These are phyloP conservation scores for Clarias laeviceps DNA, from an alignment of 2,797 vertebrate genomes.

Conservation along the genomic window DNA sequence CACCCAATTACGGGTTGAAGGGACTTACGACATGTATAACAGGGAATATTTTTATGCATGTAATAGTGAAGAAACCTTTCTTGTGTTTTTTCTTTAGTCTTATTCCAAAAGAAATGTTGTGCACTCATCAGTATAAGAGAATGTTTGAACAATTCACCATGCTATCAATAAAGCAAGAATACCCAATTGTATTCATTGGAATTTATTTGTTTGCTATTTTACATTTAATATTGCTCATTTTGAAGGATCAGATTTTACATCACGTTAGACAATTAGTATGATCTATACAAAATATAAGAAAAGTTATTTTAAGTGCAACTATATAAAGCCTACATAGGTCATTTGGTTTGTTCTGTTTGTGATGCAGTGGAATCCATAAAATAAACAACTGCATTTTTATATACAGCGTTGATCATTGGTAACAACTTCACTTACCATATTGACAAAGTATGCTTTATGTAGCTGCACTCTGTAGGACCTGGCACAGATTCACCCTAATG, in stretches of 20 bases:
- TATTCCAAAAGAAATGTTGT: not conserved
- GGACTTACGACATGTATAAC: not conserved
- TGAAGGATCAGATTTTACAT: constrained; percentile 49
- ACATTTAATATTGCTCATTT: constrained; percentile 54
- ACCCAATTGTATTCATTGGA: constrained; percentile 23
- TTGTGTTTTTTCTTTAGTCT: not conserved
- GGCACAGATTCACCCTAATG: constrained; percentile 16
- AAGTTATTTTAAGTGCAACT: constrained; percentile 39
- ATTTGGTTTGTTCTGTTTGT: constrained; percentile 1
- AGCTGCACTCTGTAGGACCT: constrained; percentile 34
- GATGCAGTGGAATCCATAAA: not conserved
- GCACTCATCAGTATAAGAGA: not conserved
- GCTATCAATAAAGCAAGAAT: constrained; percentile 12
- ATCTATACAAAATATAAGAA: constrained; percentile 53
- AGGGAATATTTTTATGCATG: not conserved
- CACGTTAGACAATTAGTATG: constrained; percentile 43
- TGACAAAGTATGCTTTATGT: constrained; percentile 39
- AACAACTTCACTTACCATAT: not conserved
- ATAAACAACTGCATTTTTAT: constrained; percentile 3
- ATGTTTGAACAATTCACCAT: not conserved
- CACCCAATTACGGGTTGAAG: no score
- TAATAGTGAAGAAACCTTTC: not conserved
- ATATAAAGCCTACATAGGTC: constrained; percentile 39
- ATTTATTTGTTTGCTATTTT: constrained; percentile 36
- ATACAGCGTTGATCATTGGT: constrained; percentile 7